phyloP scores from a whole-genome alignment of 2,888 invertebrate species.

The Atrina japonica region DNA sequence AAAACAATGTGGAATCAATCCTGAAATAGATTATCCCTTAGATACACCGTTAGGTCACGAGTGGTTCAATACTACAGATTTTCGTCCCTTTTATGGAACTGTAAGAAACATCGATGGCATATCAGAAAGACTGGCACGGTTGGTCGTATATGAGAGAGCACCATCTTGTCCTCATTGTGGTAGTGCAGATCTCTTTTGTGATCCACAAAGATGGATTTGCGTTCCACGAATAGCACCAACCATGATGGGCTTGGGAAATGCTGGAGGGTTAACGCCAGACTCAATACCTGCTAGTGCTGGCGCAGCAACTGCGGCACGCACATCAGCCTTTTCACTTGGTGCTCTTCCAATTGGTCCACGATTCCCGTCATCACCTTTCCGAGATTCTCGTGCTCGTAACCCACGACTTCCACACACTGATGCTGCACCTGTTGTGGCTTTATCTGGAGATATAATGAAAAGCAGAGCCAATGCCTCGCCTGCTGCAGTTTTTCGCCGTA shows the following conservation, averaged over 20 bases:
- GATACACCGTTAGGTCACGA: constrained; percentile 20
- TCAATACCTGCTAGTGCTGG: constrained; percentile 15
- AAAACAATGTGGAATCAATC: constrained; percentile 47
- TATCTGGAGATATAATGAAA: background rate
- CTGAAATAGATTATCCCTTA: constrained; percentile 52
- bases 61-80: constrained; percentile 23
- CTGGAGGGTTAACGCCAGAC: background rate
- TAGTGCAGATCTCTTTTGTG: constrained; percentile 49
- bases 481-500: no score
- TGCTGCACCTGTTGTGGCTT: constrained; percentile 10
- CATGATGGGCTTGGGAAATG: background rate
- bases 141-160: constrained; percentile 45
- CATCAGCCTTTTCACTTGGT: constrained; percentile 19
- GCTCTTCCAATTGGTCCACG: constrained; percentile 21
- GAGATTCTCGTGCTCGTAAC: constrained; percentile 22
- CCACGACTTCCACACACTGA: constrained; percentile 9
- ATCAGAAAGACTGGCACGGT: constrained; percentile 37
- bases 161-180: constrained; percentile 46
- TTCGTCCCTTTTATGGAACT: constrained; percentile 40
- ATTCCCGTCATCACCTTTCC: constrained; percentile 32
- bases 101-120: constrained; percentile 54
- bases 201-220: constrained; percentile 26
- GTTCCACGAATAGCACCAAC: constrained; percentile 14
- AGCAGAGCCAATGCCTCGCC: no score
- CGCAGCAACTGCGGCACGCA: constrained; percentile 9